phyloP scores from a whole-genome alignment of 2,113 vertebrate genomes.

The Mixornis gularis region DNA sequence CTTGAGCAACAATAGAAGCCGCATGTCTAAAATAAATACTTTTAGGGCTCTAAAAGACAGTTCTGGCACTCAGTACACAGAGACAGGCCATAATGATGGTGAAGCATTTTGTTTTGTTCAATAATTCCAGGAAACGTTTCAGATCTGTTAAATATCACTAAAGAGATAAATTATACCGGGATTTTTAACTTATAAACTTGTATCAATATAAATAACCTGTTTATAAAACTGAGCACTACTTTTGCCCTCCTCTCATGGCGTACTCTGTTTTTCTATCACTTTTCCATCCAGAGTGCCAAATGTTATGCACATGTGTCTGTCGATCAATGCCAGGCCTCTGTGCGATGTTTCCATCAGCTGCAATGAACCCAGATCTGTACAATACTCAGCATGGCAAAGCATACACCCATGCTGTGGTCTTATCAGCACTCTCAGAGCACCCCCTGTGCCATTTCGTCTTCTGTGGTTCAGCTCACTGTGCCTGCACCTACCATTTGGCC shows the following conservation, averaged over 20 bases:
- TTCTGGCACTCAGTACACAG: neutral
- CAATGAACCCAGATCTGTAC: neutral
- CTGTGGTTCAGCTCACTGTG: neutral
- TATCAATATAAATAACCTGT: neutral
- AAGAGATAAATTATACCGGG: neutral
- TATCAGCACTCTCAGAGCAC: neutral
- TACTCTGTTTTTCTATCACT: neutral
- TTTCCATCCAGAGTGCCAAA: neutral
- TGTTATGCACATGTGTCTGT: neutral
- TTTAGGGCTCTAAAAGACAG: neutral
- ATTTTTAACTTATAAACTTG: neutral
- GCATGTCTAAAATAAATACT: neutral
- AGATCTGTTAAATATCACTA: neutral
- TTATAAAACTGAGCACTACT: neutral
- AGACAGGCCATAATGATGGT: neutral
- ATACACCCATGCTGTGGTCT: fast-evolving
- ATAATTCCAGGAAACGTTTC: neutral
- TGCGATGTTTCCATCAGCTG: neutral
- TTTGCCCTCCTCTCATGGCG: neutral
- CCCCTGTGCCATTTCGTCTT: neutral
- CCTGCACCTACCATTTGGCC: neutral
- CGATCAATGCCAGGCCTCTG: neutral
- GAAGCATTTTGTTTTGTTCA: neutral
- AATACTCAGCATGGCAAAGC: neutral
- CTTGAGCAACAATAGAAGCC: neutral